phyloP scores from a whole-genome alignment of 2,888 invertebrate species.

The Halocaridina rubra region DNA sequence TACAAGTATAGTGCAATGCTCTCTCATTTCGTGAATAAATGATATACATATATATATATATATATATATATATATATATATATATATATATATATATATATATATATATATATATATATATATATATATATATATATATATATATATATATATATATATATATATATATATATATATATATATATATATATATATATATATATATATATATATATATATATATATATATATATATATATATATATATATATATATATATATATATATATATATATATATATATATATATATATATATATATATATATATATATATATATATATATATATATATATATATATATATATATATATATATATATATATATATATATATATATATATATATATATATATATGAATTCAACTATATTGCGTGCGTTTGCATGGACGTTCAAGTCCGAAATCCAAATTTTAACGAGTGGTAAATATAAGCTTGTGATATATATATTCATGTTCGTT shows the following conservation, averaged over 20 bases:
- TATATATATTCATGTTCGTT: too few relatives aligned
- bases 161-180: constrained; percentile 2
- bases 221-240: constrained; percentile 9
- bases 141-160: constrained; percentile 11
- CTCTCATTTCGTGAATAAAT: too few relatives aligned
- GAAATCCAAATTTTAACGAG: too few relatives aligned
- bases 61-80: neutral
- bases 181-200: neutral
- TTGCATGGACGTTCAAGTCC: too few relatives aligned
- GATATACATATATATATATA: neutral
- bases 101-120: constrained; percentile 11
- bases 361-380: constrained; percentile 2
- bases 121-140: neutral
- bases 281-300: constrained; percentile 28
- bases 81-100: neutral
- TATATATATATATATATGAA: neutral
- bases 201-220: constrained; percentile 13
- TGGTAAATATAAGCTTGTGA: too few relatives aligned
- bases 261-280: constrained; percentile 15
- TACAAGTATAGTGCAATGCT: neutral
- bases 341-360: neutral
- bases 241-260: constrained; percentile 9
- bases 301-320: constrained; percentile 28
- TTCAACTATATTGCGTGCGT: neutral
- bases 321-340: constrained; percentile 5